A percentile compares a stretch with the other conserved stretches of the same genome.
These are phyloP conservation scores for Columba janthina DNA, from an alignment of 2,113 vertebrate species.

Conservation along the genomic window DNA sequence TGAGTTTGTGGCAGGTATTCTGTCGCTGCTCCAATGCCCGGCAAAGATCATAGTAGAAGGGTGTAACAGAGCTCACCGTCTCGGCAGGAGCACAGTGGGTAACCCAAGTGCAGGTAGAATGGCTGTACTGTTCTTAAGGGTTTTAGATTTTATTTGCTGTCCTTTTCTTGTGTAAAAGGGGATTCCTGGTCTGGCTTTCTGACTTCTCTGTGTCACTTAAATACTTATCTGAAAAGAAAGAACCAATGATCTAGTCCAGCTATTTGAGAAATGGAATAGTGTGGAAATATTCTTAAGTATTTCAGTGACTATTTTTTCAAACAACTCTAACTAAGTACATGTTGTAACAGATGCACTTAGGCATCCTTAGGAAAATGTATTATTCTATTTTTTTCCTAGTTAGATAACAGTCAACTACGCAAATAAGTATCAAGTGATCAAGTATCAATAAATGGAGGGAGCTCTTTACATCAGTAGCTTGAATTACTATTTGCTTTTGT, in stretches of 20 bases:
- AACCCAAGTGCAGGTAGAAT: neutral
- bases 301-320: neutral
- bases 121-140: neutral
- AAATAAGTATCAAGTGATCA: neutral
- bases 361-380: neutral
- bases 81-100: neutral
- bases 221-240: neutral
- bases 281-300: neutral
- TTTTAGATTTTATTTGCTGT: neutral
- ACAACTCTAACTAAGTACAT: neutral
- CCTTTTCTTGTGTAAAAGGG: neutral
- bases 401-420: neutral
- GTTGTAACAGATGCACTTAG: neutral
- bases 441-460: neutral
- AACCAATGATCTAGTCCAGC: neutral
- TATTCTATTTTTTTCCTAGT: neutral
- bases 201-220: neutral
- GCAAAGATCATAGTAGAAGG: neutral
- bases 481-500: neutral
- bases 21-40: neutral
- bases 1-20: neutral
- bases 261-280: neutral
- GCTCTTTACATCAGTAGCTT: neutral
- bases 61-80: neutral
- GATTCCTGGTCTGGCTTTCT: neutral